phyloP scores from a whole-genome alignment of 2,113 vertebrate genomes.

The Stictonetta naevosa region DNA sequence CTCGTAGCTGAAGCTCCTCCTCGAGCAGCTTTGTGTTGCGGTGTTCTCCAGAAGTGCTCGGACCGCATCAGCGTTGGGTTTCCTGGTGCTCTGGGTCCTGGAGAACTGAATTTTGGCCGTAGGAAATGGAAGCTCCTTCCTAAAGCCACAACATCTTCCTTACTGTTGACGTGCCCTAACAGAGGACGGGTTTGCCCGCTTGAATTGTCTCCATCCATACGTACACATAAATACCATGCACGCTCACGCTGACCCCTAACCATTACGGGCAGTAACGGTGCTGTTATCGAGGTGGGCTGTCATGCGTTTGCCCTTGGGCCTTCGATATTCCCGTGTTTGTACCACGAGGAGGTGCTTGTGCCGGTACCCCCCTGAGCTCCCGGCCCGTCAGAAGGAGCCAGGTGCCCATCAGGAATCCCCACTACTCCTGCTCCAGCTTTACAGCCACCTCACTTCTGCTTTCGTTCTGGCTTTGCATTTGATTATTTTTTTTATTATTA shows the following conservation, averaged over 20 bases:
- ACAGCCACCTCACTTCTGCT: not conserved
- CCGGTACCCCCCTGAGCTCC: fast-evolving
- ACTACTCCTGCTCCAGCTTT: not conserved
- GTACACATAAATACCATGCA: not conserved
- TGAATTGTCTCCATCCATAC: not conserved
- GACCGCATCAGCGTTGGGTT: not conserved
- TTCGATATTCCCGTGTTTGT: fast-evolving
- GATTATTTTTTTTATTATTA: not conserved
- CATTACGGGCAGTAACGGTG: not conserved
- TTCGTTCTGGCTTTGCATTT: not conserved
- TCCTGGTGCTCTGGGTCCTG: not conserved
- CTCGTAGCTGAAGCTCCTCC: not conserved
- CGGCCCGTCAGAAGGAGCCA: not conserved
- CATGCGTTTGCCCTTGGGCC: not conserved
- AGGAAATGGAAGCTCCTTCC: not conserved
- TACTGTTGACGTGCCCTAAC: not conserved
- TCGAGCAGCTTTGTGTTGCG: not conserved
- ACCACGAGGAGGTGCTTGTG: fast-evolving
- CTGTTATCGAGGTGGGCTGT: fast-evolving
- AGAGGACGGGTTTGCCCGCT: fast-evolving
- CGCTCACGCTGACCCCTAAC: not conserved
- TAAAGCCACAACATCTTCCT: fast-evolving
- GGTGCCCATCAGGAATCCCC: not conserved
- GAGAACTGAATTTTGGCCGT: not conserved
- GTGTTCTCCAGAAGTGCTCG: not conserved